phyloP scores from a whole-genome alignment of 2,797 vertebrate species.

The Babyrousa celebensis region DNA sequence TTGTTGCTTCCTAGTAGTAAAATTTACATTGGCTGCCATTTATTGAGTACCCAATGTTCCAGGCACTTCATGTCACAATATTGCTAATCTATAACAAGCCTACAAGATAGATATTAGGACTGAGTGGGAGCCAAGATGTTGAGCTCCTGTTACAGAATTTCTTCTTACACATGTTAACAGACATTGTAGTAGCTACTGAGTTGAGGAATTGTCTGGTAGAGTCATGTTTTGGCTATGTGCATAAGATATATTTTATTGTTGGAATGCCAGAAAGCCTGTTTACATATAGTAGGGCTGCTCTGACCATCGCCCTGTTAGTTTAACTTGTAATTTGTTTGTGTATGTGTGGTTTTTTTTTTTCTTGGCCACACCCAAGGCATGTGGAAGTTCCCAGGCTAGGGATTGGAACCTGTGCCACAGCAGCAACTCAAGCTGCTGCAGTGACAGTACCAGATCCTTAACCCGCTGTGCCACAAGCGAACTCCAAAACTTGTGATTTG shows the following conservation, averaged over 20 bases:
- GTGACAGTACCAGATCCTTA: no score
- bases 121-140: neutral
- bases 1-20: conserved; percentile 53
- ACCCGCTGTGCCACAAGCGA: no score
- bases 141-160: neutral
- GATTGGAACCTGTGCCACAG: no score
- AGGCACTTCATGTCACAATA: neutral
- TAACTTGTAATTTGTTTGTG: conserved; percentile 70
- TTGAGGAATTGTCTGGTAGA: neutral
- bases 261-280: conserved; percentile 69
- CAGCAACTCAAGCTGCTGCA: no score
- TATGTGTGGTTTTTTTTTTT: no score
- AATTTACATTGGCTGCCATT: neutral
- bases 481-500: conserved; percentile 63
- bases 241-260: conserved; percentile 45
- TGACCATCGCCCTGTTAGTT: conserved; percentile 44
- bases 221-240: conserved; percentile 5
- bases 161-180: neutral
- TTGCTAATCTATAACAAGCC: neutral
- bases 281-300: conserved; percentile 7
- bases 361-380: no score
- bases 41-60: neutral
- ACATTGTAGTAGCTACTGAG: neutral
- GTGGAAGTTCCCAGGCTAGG: no score
- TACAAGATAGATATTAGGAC: neutral